A percentile compares a stretch with the other conserved stretches of the same genome.
Evolutionary conservation across 1,140 invertebrate genomes (phyloP).

Genomic region (Diplogasteroides magnus): DNA sequence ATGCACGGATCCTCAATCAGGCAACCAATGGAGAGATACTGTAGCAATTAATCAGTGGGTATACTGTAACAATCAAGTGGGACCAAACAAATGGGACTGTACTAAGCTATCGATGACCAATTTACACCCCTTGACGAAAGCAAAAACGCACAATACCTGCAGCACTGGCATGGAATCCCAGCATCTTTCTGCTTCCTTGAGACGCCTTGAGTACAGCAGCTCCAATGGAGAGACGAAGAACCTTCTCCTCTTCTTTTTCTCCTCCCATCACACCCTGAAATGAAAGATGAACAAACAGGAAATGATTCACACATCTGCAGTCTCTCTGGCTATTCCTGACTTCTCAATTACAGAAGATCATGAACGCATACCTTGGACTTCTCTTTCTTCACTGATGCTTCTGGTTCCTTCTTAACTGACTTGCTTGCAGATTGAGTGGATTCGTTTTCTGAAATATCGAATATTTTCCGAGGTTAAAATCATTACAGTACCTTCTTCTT

Average conservation of each 20-base stretch:
- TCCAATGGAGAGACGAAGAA: background rate
- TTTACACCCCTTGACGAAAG: too few species aligned
- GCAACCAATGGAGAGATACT: slow-evolving; percentile 5
- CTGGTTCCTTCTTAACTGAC: background rate
- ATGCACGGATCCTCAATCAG: slow-evolving; percentile 31
- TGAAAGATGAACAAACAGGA: too few species aligned
- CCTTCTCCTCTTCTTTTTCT: slow-evolving; percentile 2
- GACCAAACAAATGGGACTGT: too few species aligned
- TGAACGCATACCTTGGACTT: too few species aligned
- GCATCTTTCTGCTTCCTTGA: slow-evolving; percentile 62
- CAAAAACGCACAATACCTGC: too few species aligned
- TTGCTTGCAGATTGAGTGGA: slow-evolving; percentile 1
- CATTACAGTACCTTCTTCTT: background rate
- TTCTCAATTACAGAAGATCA: too few species aligned
- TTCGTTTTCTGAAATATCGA: background rate
- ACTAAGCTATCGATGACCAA: too few species aligned
- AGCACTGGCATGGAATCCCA: slow-evolving; percentile 56
- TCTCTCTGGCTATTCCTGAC: too few species aligned
- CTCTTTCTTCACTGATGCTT: slow-evolving; percentile 1
- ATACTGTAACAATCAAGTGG: slow-evolving; percentile 61
- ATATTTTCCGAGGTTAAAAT: background rate
- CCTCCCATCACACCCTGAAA: slow-evolving; percentile 4
- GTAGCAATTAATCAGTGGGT: slow-evolving; percentile 49
- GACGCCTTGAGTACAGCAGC: slow-evolving; percentile 58
- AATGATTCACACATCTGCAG: too few species aligned